Evolutionary conservation across 2,797 vertebrate genomes (phyloP).

Genomic region (Poecilia wingei): DNA sequence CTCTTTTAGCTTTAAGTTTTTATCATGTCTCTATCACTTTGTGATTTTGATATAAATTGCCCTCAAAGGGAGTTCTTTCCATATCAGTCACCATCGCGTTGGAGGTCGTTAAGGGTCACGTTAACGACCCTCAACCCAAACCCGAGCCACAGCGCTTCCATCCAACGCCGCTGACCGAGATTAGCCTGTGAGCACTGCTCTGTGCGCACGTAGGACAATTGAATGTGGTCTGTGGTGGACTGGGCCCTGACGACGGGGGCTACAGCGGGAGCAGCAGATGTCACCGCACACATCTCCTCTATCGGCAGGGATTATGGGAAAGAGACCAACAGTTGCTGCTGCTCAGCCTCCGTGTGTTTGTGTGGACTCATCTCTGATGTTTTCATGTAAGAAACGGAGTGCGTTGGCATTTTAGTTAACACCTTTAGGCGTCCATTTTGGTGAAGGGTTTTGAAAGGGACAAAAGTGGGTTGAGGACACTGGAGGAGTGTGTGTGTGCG

Average conservation of each 20-base stretch:
- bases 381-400: slow-evolving; percentile 37
- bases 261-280: slow-evolving; percentile 63
- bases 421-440: slow-evolving; percentile 46
- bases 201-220: slow-evolving; percentile 1
- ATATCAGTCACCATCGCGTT: background rate
- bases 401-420: slow-evolving; percentile 51
- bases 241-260: slow-evolving; percentile 50
- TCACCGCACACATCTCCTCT: slow-evolving; percentile 52
- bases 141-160: background rate
- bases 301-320: slow-evolving; percentile 68
- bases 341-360: slow-evolving; percentile 21
- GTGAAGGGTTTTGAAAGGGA: slow-evolving; percentile 42
- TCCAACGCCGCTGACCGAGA: slow-evolving; percentile 20
- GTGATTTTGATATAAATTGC: background rate
- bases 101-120: too few relatives aligned
- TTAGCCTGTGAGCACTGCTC: slow-evolving; percentile 15
- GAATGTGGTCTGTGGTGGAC: slow-evolving; percentile 12
- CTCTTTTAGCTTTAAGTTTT: background rate
- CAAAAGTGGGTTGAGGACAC: slow-evolving; percentile 5
- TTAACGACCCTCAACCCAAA: background rate
- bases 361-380: slow-evolving; percentile 42
- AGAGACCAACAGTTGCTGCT: slow-evolving; percentile 53
- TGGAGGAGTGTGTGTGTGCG: background rate
- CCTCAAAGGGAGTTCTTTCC: background rate
- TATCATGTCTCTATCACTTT: background rate